Evolutionary conservation across 2,888 invertebrate genomes (phyloP), one percentile per base, ranked within the genome.

Genomic region (Ommatoiulus sabulosus): DNA sequence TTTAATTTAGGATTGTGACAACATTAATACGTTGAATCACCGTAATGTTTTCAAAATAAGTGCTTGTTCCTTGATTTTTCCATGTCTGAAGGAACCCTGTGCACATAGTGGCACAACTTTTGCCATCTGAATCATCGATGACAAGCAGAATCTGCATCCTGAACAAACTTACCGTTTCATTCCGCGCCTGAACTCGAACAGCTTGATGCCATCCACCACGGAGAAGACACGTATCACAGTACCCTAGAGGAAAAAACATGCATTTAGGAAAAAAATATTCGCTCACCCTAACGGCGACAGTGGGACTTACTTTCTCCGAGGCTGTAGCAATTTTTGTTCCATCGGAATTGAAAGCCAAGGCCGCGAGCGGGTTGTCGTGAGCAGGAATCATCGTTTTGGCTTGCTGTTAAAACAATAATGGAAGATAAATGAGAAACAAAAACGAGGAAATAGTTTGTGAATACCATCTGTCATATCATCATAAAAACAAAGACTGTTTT

Each of bases 201-300:
- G 94, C 92, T 97, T 97, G 91, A 95, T 94, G 90, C 98, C 98
- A 93, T 97, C 97, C 89, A 95, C 92, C 94, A 94, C 93, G 89
- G 96, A 95, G 94, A 98, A 99, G 89, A 99, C 98, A 91, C 99
- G 95, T 92, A 99, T 99, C 44, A 99, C 99, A 90, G 99, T 99
- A 91, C 99, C 99, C 93, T 97, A 57, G 48, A 86, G 86, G 43
- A 86, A 48, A 48, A 46, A 44, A 46, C 15, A 5, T 1, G 20
- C 35, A 87, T 20, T n/a, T n/a, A 46, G 35, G 15, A 43, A 57
- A 3, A 87, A 44, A 8, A 17, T 46, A 85, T 17, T 12, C 7
- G 12, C 12, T 48, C 8, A 48, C 4, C 2, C 8, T 8, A 2
- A 8, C 8, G 17, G 80, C 6, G 12, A 80, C 5, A 8, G 8